Evolutionary conservation across 2,888 invertebrate species (phyloP), one percentile per base, ranked within the genome.

Genomic region (Megaustenia siamemsis): DNA sequence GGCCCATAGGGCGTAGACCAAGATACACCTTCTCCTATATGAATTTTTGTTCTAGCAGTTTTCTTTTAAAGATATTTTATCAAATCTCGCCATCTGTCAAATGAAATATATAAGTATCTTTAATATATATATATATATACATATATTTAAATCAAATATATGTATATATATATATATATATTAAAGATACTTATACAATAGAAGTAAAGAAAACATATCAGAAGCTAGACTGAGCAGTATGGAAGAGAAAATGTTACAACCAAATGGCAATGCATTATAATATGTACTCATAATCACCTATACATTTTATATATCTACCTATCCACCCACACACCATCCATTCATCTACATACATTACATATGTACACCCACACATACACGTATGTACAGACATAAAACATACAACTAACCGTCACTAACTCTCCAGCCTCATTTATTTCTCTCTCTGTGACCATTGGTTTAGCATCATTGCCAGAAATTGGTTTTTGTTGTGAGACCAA

Each of bases 361-460:
- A 53, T 3, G 3, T 18, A 8, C 2, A 21, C 2, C 60, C 60
- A 60, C 63, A 12, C 78, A 60, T 40, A 38, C 78, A 60, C 66
- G 66, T 45, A 35, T 24, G 18, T 40, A 12, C 21, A 6, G 53
- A 32, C 18, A 53, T n/a, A n/a, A n/a, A n/a, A n/a, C n/a, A 15
- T 53, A 10, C 28, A 21, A 77, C 63, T 40, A n/a, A 77, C 77
- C 60, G 77, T 40, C 0, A 77, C 40, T 35, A 77, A n/a, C 28
- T 77, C 77, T 77, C 77, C 77, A n/a, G 56, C 15, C 38, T 63
- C 77, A 28, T 77, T 77, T 24, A 77, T 77, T n/a, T 77, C 77
- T 63, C 77, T 77, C 60, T 60, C 77, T n/a, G 60, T 40, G 4
- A 56, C 77, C 38, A 40, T 43, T 28, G 77, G 60, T 63, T 77